Evolutionary conservation across 2,797 vertebrate genomes (phyloP), one percentile per base, ranked within the genome.

Genomic region (Pipistrellus kuhlii): DNA sequence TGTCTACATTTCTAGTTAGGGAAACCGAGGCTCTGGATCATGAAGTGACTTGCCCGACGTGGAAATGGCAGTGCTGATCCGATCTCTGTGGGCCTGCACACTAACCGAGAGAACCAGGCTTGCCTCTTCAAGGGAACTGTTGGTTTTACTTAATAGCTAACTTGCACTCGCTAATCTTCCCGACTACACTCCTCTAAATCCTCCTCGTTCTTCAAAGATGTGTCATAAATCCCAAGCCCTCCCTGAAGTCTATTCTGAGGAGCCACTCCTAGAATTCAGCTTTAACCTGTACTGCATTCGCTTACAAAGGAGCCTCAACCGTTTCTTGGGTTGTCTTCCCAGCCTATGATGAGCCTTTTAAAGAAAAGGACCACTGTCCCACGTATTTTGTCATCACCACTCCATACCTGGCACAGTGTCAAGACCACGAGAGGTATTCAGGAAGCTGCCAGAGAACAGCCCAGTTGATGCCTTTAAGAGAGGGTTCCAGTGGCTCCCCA

Each of bases 141-240:
- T 77, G 66, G 35, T 94, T 95, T 94, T 44, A 35, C 81, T 92
- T 64, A 44, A 44, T 72, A 81, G 35, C 62, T 46, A 82, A 46
- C 44, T 62, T 30, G 1, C 27, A 68, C 44, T 83, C 35, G 6
- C 15, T 18, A 35, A 64, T 83, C 85, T 73, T 76, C 72, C 14
- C 53, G 1, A 23, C 30, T 88, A 71, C 82, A 57, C 38, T 80
- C 85, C 77, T 92, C 23, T 51, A 88, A 92, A 55, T 17, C 72
- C 77, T 71, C n/a, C 41, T 90, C 55, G 41, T 57, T 80, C 94
- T 91, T 93, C 46, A 71, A 27, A 93, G 80, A 80, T 86, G 71
- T 17, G 13, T 72, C 91, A 14, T 78, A 68, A 69, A 5, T 44
- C 30, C 78, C 46, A n/a, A 0, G 23, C 75, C 72, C 59, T 87